phyloP scores from a whole-genome alignment of 2,888 invertebrate genomes.

The Anorthoa munda region DNA sequence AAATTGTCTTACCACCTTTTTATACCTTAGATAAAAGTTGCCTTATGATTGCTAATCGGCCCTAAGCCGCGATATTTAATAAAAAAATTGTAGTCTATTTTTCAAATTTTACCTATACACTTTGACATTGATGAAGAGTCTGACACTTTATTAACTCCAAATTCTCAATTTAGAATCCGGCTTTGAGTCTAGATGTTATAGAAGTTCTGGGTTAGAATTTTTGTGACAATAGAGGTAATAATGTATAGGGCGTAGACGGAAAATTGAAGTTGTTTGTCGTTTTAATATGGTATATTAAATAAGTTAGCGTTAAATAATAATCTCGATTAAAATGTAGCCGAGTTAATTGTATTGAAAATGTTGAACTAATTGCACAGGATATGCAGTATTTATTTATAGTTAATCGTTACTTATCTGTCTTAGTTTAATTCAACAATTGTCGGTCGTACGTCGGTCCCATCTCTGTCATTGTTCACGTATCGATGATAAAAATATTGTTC shows the following conservation, averaged over 20 bases:
- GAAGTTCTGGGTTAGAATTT: not conserved
- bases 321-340: not conserved
- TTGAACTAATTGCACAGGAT: not conserved
- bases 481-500: no score
- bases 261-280: not conserved
- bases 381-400: slow-evolving; percentile 10
- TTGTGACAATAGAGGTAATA: not conserved
- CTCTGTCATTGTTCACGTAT: not conserved
- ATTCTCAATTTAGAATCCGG: slow-evolving; percentile 8
- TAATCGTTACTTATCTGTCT: not conserved
- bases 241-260: not conserved
- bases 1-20: no score
- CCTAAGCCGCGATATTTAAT: no score
- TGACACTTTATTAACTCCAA: not conserved
- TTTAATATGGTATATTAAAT: not conserved
- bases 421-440: slow-evolving; percentile 5
- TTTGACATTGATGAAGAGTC: no score
- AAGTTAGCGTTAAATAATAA: not conserved
- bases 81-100: no score
- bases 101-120: no score
- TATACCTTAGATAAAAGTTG: no score
- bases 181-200: not conserved
- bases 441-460: not conserved
- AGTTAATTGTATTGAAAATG: not conserved
- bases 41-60: no score